A percentile compares a stretch with the other conserved stretches of the same genome.
These are phyloP conservation scores for Nebria ingens DNA, from an alignment of 1,140 invertebrate species.

Conservation along the genomic window DNA sequence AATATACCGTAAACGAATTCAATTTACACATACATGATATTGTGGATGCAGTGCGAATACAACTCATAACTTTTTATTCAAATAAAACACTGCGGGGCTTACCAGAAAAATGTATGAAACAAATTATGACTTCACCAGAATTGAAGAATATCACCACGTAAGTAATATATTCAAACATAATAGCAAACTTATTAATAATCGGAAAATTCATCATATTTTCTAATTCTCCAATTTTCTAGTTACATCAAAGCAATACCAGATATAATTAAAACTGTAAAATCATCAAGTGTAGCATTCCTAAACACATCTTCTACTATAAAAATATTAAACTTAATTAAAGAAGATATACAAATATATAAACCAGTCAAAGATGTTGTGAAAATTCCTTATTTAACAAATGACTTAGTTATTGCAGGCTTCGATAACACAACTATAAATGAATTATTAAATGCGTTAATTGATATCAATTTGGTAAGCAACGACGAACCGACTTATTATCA, in stretches of 20 bases:
- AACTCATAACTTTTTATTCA: neutral
- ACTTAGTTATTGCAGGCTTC: neutral
- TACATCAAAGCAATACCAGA: neutral
- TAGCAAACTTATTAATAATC: neutral
- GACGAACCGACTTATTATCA: too few relatives aligned
- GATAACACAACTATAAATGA: neutral
- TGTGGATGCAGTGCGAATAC: neutral
- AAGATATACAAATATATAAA: neutral
- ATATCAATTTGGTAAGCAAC: neutral
- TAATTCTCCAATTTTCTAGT: neutral
- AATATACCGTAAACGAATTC: neutral
- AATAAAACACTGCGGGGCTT: neutral
- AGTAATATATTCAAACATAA: neutral
- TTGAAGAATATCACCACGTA: conserved; percentile 6
- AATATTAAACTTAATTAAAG: neutral
- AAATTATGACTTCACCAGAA: neutral
- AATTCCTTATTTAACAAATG: neutral
- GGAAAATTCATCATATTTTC: neutral
- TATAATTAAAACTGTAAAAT: neutral
- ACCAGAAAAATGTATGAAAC: neutral
- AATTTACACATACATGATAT: neutral
- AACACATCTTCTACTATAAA: neutral
- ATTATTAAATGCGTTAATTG: neutral
- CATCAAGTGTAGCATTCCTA: neutral
- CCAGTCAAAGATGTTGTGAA: neutral